Evolutionary conservation across 1,140 invertebrate genomes (phyloP).

Genomic region (Eriosoma lanigerum): DNA sequence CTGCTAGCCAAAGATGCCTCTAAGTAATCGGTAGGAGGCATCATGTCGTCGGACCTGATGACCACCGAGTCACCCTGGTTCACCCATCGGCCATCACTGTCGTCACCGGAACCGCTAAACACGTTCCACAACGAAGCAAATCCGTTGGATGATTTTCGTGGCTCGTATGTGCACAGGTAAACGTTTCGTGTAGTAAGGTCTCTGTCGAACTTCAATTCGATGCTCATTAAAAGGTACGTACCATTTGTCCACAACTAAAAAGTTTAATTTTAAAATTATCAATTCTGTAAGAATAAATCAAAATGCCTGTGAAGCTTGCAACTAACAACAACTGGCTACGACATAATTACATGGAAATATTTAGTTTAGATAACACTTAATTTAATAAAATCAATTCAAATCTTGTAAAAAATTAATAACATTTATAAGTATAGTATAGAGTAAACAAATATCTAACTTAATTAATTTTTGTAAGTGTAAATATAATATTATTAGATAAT

Average conservation of each 20-base stretch:
- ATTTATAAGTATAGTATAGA: no score
- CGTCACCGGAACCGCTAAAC: neutral
- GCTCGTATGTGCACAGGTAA: neutral
- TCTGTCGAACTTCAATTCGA: slow-evolving; percentile 23
- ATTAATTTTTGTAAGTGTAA: no score
- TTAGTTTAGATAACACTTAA: no score
- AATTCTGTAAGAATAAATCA: no score
- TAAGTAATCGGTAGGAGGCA: neutral
- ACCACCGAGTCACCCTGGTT: slow-evolving; percentile 34
- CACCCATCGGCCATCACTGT: slow-evolving; percentile 5
- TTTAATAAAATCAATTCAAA: no score
- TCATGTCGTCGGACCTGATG: neutral
- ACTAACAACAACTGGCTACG: no score
- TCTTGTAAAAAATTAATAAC: no score
- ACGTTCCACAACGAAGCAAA: neutral
- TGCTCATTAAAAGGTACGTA: slow-evolving; percentile 28
- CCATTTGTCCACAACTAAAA: slow-evolving; percentile 34
- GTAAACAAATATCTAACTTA: no score
- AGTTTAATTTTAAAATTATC: neutral
- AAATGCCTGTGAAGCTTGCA: no score
- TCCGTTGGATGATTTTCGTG: neutral
- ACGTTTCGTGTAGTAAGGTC: slow-evolving; percentile 10
- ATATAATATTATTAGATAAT: no score
- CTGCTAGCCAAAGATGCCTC: neutral
- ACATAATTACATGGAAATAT: no score